Evolutionary conservation across 2,797 vertebrate species (phyloP).

Genomic region (Peromyscus melanophrys): DNA sequence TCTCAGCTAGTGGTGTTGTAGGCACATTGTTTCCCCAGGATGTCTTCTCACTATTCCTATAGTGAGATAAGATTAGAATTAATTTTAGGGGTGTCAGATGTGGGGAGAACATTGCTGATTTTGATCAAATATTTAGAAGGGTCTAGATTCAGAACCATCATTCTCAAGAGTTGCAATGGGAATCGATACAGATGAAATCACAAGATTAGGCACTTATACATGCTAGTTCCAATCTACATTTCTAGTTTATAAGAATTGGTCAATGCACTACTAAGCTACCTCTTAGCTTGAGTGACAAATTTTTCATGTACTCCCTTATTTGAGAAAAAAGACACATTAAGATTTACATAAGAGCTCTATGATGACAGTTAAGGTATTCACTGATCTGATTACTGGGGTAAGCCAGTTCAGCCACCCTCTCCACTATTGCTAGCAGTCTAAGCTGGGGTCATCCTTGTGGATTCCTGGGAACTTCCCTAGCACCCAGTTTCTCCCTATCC

Average conservation of each 20-base stretch:
- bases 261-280: not conserved
- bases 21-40: not conserved
- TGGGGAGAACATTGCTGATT: not conserved
- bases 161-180: not conserved
- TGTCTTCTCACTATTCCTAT: not conserved
- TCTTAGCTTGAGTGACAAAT: not conserved
- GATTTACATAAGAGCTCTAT: not conserved
- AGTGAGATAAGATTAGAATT: not conserved
- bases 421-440: too few relatives aligned
- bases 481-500: too few relatives aligned
- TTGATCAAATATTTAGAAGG: not conserved
- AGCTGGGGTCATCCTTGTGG: too few relatives aligned
- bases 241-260: constrained; percentile 3
- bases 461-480: too few relatives aligned
- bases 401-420: too few relatives aligned
- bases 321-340: not conserved
- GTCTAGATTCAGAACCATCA: not conserved
- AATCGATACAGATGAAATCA: not conserved
- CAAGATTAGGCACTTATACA: not conserved
- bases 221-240: not conserved
- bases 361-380: too few relatives aligned
- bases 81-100: not conserved
- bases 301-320: not conserved
- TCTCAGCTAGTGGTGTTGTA: not conserved
- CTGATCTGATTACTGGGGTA: too few relatives aligned